Base-by-base conservation (phyloP, 2,797 vertebrate genomes). In the Squalus acanthias region DNA sequence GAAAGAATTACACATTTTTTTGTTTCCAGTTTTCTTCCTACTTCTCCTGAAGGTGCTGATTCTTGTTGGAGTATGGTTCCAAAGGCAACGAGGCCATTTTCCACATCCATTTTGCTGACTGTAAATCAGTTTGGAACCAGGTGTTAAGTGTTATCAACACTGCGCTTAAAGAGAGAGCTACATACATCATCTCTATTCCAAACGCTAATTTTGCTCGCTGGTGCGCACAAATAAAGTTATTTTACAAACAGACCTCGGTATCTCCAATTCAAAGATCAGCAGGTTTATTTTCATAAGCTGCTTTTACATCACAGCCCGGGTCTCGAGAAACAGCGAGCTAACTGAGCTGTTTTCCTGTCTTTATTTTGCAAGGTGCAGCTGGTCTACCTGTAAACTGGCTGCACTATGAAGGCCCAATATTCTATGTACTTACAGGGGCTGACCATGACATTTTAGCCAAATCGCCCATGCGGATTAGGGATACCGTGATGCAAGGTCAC, bases 271-370 rank as follows among this genome's bases (percentile, higher is more conserved):
- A 82, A 46, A 82, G 39, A 76, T 76, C 76, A 39, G n/a, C 39
- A 39, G n/a, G 76, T 46, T 82, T 82, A 82, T 39, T 82, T 82
- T 82, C 76, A 82, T n/a, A 82, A 82, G n/a, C 76, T 82, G n/a
- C 76, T 82, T 39, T 39, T 15, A 82, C n/a, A 82, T 13, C 13
- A 39, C 12, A 13, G 39, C 39, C 76, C 39, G n/a, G 39, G 76
- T 82, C 39, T 39, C 39, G 76, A 82, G 76, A 82, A 39, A 39
- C n/a, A 82, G 39, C n/a, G 33, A 82, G 33, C 76, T 76, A 76
- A 10, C 74, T 39, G 76, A 17, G 76, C 20, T n/a, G n/a, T 12
- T 79, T 39, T 82, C 9, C 76, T 46, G 15, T 39, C n/a, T 39
- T 82, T 82, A 82, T 82, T 82, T 82, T 57, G 10, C 13, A 82